Conservation (phyloP, 2,113 vertebrate species). For the Actinemys pallida region DNA sequence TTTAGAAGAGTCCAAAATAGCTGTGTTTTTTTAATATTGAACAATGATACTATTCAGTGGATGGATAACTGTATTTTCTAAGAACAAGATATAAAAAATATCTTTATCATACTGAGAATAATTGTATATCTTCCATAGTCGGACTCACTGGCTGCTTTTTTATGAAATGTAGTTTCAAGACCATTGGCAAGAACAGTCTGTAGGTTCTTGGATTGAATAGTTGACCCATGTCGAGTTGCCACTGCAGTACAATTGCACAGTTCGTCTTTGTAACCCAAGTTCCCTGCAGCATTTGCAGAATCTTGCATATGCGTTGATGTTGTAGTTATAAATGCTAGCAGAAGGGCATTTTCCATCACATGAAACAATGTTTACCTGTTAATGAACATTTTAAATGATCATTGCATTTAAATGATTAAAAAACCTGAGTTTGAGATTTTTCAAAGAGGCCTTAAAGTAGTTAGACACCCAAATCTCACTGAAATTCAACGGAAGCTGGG, state of each 20-base stretch:
- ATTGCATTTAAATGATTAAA: not conserved
- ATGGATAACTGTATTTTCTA: not conserved
- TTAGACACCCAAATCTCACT: not conserved
- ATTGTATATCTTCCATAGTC: not conserved
- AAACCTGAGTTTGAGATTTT: not conserved
- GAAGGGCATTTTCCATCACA: conserved; percentile 98
- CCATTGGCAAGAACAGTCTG: conserved; percentile 98
- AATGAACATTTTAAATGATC: not conserved
- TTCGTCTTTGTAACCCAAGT: conserved; percentile 91
- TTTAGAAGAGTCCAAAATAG: not conserved
- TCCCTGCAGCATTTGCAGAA: conserved; percentile 99
- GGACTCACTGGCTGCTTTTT: not conserved
- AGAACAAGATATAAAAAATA: not conserved
- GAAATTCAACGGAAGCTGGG: not conserved
- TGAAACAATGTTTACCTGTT: conserved; percentile 96
- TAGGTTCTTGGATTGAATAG: conserved; percentile 96
- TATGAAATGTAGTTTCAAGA: conserved; percentile 78
- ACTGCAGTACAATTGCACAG: conserved; percentile 93
- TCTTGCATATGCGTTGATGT: conserved; percentile 95
- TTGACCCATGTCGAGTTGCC: conserved; percentile 95
- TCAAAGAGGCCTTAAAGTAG: not conserved
- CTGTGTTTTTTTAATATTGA: not conserved
- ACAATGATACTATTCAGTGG: not conserved
- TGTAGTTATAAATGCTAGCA: conserved; percentile 99
- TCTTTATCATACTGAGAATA: not conserved